These are phyloP conservation scores for Neocrepidodera transversa DNA, from an alignment of 2,888 invertebrate species.

Conservation along the genomic window DNA sequence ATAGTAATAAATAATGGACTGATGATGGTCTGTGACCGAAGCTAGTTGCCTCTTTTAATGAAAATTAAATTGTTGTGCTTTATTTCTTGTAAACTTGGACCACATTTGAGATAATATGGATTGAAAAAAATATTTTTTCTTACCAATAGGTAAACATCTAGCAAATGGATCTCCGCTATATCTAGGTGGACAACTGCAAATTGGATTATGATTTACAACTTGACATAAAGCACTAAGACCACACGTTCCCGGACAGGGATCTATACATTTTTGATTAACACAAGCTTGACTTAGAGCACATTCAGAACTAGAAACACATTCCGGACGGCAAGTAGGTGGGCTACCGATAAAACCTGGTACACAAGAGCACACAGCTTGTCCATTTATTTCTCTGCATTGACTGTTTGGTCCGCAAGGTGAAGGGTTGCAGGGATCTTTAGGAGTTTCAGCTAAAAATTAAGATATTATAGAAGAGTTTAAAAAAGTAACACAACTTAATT, in stretches of 20 bases:
- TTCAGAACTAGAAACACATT: conserved; percentile 62
- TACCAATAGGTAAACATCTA: conserved; percentile 54
- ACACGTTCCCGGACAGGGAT: conserved; percentile 66
- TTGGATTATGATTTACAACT: conserved; percentile 67
- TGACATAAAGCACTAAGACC: conserved; percentile 64
- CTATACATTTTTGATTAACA: conserved; percentile 63
- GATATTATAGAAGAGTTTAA: not conserved
- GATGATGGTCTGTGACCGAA: no score
- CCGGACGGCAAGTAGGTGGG: conserved; percentile 65
- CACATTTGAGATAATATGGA: no score
- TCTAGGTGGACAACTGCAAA: conserved; percentile 64
- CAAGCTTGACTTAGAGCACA: conserved; percentile 62
- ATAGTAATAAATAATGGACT: no score
- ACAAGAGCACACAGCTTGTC: conserved; percentile 68
- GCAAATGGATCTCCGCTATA: conserved; percentile 66
- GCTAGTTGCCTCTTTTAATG: no score
- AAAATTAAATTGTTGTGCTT: no score
- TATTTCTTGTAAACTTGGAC: no score
- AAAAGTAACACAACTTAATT: not conserved
- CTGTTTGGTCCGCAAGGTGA: conserved; percentile 70
- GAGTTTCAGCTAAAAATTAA: conserved; percentile 39
- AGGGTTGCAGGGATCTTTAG: conserved; percentile 69
- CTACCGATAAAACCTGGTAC: conserved; percentile 61
- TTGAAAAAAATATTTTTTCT: conserved; percentile 25
- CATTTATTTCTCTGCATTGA: conserved; percentile 63